Base-by-base conservation (phyloP, 2,113 vertebrate genomes). In the Potamarius usumacintae region DNA sequence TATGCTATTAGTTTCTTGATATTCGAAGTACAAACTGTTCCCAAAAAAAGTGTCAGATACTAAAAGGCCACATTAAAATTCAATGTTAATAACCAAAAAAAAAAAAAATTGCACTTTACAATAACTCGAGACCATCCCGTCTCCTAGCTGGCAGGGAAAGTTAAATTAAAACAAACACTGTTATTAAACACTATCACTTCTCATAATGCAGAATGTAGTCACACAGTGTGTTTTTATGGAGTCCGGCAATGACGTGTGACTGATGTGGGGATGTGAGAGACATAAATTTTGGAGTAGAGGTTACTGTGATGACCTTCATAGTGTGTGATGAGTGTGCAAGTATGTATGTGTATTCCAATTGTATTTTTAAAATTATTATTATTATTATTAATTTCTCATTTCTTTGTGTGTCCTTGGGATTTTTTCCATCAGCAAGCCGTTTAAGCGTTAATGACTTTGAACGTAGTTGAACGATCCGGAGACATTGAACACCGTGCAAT, bases 181-280 rank as follows among this genome's bases (percentile, higher is more conserved):
- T 57, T 74, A 53, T 85, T 60, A 76, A 62, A 77, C 60, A 27
- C 11, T 30, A 78, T 52, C 1, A 11, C 58, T 50, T 60, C 71
- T 85, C 67, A 58, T 22, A 42, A 74, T 48, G 18, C 10, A 20
- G 18, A 34, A 42, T 50, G 53, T 76, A 53, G 48, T 76, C 72
- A 76, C 25, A 48, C 72, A 22, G 48, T 22, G 22, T 22, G 8
- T 84, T 42, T 30, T 58, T 82, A 58, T 82, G 55, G 80, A 48
- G 30, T 11, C 42, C 10, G 30, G 55, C 58, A 82, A 84, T 85
- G 84, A 25, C n/a, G 67, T 85, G 57, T 85, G 67, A 25, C 30
- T 63, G 30, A 77, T 48, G 71, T 57, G 22, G 69, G 20, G 71
- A 50, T 58, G 71, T 20, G 71, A 77, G 7, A 63, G 57, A 71